Percentiles rank a stretch among this genome's conserved stretches.
Evolutionary conservation across 2,113 vertebrate species (phyloP).

Genomic region (Apodemus sylvaticus): DNA sequence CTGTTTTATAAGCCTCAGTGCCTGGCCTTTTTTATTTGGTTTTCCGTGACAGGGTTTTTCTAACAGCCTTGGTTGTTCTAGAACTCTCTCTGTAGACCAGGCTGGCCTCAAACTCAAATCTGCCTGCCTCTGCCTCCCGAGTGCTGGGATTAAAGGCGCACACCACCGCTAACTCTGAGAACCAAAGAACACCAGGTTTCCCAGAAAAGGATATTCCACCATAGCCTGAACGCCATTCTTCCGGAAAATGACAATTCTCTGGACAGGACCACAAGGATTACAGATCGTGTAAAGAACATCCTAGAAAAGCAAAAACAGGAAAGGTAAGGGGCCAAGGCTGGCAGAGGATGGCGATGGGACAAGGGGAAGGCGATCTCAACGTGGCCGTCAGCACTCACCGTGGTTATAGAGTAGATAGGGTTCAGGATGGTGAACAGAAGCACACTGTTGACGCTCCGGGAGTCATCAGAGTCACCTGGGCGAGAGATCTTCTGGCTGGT

Average conservation of each 20-base stretch:
- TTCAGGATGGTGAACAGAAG: constrained; percentile 96
- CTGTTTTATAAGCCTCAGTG: fast-evolving
- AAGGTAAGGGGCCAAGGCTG: not conserved
- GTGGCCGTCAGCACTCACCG: constrained; percentile 80
- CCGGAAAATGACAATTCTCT: constrained; percentile 97
- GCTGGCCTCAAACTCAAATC: too few species aligned
- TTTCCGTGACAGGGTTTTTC: too few species aligned
- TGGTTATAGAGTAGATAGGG: constrained; percentile 94
- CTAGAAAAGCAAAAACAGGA: constrained; percentile 78
- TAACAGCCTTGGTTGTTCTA: too few species aligned
- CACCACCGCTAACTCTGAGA: not conserved
- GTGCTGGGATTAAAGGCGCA: too few species aligned
- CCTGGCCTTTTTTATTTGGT: not conserved
- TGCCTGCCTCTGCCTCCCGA: too few species aligned
- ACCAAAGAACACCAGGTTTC: not conserved
- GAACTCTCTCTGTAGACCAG: too few species aligned
- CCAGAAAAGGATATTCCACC: constrained; percentile 95
- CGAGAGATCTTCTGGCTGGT: constrained; percentile 98
- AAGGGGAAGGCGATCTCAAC: not conserved
- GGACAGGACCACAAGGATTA: constrained; percentile 96
- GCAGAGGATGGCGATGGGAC: too few species aligned
- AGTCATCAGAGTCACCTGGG: constrained; percentile 93
- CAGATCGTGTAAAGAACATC: constrained; percentile 97
- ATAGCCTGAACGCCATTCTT: constrained; percentile 98
- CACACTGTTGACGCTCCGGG: constrained; percentile 94